Conservation (phyloP, 2,113 vertebrate species). For the Dicerorhinus sumatrensis region DNA sequence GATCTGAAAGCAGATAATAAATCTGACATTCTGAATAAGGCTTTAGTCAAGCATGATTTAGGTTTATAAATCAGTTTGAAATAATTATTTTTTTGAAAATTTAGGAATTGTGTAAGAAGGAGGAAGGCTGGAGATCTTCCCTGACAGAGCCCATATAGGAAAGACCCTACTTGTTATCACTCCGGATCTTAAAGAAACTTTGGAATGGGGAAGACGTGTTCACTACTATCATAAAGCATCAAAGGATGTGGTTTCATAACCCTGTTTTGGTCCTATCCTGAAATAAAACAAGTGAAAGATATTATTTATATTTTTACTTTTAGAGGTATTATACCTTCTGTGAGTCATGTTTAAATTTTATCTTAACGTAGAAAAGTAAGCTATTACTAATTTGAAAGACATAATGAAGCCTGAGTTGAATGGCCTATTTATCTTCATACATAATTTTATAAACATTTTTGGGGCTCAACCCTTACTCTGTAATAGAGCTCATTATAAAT, state of each 20-base stretch:
- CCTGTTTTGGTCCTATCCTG: rapidly evolving
- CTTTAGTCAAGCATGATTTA: not conserved
- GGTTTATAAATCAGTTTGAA: not conserved
- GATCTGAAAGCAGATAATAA: not conserved
- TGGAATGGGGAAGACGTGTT: rapidly evolving
- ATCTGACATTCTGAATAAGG: not conserved
- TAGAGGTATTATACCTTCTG: not conserved
- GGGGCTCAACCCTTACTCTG: not conserved
- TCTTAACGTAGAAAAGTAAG: not conserved
- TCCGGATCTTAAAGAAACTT: rapidly evolving
- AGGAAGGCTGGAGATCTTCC: not conserved
- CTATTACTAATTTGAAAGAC: not conserved
- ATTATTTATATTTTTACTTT: not conserved
- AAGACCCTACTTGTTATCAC: rapidly evolving
- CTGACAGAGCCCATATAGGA: not conserved
- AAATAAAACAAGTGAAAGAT: not conserved
- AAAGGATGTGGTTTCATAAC: not conserved
- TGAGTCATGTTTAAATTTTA: not conserved
- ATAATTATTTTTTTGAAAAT: too few relatives aligned
- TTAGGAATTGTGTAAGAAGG: not conserved
- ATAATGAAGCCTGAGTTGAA: not conserved
- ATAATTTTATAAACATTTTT: not conserved
- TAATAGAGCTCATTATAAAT: not conserved
- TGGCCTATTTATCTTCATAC: too few relatives aligned
- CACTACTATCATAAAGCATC: rapidly evolving